Base-by-base conservation (phyloP, 1,140 invertebrate species). In the Delia radicum region DNA sequence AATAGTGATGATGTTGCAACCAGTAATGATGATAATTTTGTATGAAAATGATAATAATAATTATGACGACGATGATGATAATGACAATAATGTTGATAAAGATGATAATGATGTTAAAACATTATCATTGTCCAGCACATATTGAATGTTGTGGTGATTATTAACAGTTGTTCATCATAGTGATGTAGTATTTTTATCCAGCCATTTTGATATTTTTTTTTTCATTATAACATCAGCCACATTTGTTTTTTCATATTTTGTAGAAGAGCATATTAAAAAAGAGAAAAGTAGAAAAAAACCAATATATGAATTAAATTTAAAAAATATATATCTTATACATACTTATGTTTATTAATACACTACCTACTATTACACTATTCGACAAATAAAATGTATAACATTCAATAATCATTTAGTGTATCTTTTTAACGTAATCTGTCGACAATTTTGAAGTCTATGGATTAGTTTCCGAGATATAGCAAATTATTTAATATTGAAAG, bases 131-230 rank as follows among this genome's bases (percentile, higher is more conserved):
- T 69, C n/a, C 29, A 21, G n/a, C n/a, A 21, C 29, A 69, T 26
- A 33, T 69, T 69, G 7, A 69, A 69, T 37, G 13, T 69, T 69
- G 29, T 33, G 29, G 29, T 33, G 29, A 69, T 69, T 69, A 69
- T 69, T 69, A 69, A 69, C 65, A 69, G 65, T 69, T 69, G 65
- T 69, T 69, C n/a, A n/a, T n/a, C 65, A 21, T 21, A 33, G 21
- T 69, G 18, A 69, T 69, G 37, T 37, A 69, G 65, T 69, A 69
- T 69, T 69, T 37, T 10, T 21, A 33, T 67, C 28, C 27, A 29
- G 31, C 65, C 29, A 69, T 69, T n/a, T n/a, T n/a, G n/a, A 33
- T 55, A 21, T 55, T 42, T 42, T 42, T 42, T 42, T 3, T 42
- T n/a, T n/a, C n/a, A 15, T 42, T 42, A 42, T 42, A 15, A 10